These are phyloP conservation scores for Onychorhynchus coronatus DNA, from an alignment of 2,113 vertebrate species.

Conservation along the genomic window DNA sequence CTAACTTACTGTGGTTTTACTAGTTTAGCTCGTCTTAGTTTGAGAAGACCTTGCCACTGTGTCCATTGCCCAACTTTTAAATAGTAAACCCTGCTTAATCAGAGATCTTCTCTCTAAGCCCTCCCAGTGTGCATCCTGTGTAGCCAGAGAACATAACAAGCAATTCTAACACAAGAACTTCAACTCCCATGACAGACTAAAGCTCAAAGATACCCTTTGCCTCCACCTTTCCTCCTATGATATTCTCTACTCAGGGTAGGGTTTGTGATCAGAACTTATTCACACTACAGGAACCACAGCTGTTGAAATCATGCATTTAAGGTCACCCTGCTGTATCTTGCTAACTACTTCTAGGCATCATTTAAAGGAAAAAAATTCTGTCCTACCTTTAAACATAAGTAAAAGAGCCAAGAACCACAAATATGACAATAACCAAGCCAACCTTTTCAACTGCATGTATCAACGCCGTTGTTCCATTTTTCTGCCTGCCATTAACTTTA, in stretches of 20 bases:
- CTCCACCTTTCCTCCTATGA: neutral
- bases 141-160: neutral
- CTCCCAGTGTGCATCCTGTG: neutral
- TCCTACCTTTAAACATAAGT: neutral
- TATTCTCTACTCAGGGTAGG: neutral
- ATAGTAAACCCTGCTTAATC: neutral
- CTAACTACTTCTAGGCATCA: neutral
- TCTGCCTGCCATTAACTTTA: constrained; percentile 89
- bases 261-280: neutral
- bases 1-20: neutral
- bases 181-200: neutral
- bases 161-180: neutral
- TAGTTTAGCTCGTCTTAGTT: neutral
- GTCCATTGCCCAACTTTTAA: neutral
- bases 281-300: neutral
- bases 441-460: constrained; percentile 98
- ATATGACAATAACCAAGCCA: neutral
- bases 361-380: neutral
- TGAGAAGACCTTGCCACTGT: neutral
- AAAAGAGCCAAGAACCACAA: neutral
- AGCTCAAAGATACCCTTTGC: neutral
- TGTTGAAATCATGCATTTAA: neutral
- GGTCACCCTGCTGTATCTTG: neutral
- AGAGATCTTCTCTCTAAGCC: neutral
- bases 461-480: constrained; percentile 91